Conservation (phyloP, 2,888 invertebrate species). For the Orgyia antiqua region DNA sequence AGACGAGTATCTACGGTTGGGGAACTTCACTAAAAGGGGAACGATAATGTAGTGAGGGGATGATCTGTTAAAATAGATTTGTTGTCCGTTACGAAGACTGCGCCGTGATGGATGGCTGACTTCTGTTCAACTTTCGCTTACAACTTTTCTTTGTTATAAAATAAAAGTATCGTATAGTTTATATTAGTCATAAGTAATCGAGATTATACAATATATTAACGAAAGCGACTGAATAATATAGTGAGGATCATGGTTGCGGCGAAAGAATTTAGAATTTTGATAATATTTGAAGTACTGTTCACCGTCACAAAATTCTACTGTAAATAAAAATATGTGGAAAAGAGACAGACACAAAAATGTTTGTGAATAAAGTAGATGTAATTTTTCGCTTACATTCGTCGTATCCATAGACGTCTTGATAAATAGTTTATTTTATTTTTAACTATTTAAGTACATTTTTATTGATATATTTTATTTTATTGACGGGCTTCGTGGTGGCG, state of each 20-base stretch:
- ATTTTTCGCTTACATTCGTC: neutral
- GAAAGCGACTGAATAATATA: constrained; percentile 63
- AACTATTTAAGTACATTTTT: too few species aligned
- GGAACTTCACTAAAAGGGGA: constrained; percentile 48
- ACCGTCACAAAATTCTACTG: constrained; percentile 34
- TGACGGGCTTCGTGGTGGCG: too few species aligned
- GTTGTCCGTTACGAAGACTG: constrained; percentile 62
- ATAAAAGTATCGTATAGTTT: constrained; percentile 46
- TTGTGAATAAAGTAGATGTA: neutral
- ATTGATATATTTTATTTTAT: too few species aligned
- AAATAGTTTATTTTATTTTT: too few species aligned
- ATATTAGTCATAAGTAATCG: constrained; percentile 38
- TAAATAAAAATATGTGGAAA: constrained; percentile 27
- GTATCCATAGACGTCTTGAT: too few species aligned
- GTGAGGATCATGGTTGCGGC: constrained; percentile 24
- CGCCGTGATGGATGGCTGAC: constrained; percentile 65
- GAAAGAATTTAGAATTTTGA: constrained; percentile 29
- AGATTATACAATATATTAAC: constrained; percentile 39
- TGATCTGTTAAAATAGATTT: constrained; percentile 72
- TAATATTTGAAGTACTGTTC: constrained; percentile 25
- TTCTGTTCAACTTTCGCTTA: constrained; percentile 49
- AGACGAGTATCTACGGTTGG: constrained; percentile 40
- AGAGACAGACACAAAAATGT: neutral
- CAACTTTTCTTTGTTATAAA: constrained; percentile 35
- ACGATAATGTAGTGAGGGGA: constrained; percentile 63